Conservation (phyloP, 2,888 invertebrate genomes). For the Portevinia maculata region DNA sequence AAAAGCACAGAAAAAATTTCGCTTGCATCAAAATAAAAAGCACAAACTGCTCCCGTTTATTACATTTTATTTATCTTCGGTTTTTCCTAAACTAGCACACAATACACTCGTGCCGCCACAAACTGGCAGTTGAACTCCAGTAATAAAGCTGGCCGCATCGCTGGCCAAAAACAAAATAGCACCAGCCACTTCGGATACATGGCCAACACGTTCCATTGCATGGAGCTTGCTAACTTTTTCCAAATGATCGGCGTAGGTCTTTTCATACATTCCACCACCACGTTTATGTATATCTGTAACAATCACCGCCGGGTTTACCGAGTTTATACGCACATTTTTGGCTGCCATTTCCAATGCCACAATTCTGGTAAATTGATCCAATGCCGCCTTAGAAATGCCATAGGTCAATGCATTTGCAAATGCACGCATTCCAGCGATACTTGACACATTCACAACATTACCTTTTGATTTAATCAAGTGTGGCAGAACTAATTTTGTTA, state of each 20-base stretch:
- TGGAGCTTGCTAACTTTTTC: slow-evolving; percentile 92
- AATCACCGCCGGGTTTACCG: slow-evolving; percentile 96
- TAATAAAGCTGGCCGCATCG: slow-evolving; percentile 87
- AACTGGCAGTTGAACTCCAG: slow-evolving; percentile 88
- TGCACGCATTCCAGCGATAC: slow-evolving; percentile 93
- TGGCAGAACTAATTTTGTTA: slow-evolving; percentile 92
- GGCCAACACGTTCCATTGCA: slow-evolving; percentile 92
- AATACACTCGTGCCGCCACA: slow-evolving; percentile 86
- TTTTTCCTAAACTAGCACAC: slow-evolving; percentile 85
- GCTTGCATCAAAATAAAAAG: too few species aligned
- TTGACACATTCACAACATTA: slow-evolving; percentile 95
- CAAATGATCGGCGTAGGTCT: slow-evolving; percentile 90
- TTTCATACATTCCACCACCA: slow-evolving; percentile 87
- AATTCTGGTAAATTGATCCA: slow-evolving; percentile 97
- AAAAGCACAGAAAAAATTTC: too few species aligned
- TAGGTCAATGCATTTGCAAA: slow-evolving; percentile 95
- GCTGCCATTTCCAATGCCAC: slow-evolving; percentile 91
- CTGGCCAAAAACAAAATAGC: slow-evolving; percentile 95
- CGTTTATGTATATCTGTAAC: slow-evolving; percentile 92
- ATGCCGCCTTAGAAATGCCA: slow-evolving; percentile 94
- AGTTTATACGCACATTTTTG: slow-evolving; percentile 92
- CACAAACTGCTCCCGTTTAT: neutral
- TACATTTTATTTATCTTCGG: slow-evolving; percentile 61
- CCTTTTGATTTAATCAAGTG: slow-evolving; percentile 91
- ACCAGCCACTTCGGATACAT: slow-evolving; percentile 92